Evolutionary conservation across 2,113 vertebrate species (phyloP), one percentile per base, ranked within the genome.

Genomic region (Suricata suricatta): DNA sequence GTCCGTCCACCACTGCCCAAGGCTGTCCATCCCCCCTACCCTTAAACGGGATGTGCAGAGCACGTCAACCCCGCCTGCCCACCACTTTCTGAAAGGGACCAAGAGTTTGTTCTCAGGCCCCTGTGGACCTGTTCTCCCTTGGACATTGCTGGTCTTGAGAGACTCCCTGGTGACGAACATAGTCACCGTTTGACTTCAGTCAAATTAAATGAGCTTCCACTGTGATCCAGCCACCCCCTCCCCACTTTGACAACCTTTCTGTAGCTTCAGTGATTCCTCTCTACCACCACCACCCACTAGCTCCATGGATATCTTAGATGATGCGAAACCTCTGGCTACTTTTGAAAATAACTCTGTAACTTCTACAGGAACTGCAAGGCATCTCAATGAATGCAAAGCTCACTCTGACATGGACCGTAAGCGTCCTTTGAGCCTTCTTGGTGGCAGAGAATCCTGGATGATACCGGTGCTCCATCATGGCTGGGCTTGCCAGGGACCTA

Each of bases 131-230:
- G 0, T 87, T 89, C 63, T 93, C 19, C 35, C 63, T 52, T 86
- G 25, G 31, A 96, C 93, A 82, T 15, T 25, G 9, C n/a, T 79
- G 29, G 25, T 84, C 90, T 93, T 8, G 31, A 52, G 33, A 93
- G 47, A 82, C 31, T 35, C 16, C 27, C 10, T n/a, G 14, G 17
- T 68, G n/a, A 60, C 54, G 16, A 97, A 69, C 41, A 81, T 15
- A 41, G 63, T 63, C 8, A 14, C 54, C 25, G 27, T 66, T 82
- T 80, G 87, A 88, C 31, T 38, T 95, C 79, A 63, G 0, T 69
- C 79, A 81, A 87, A 86, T 86, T 66, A 25, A 54, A 74, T 38
- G 47, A 60, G n/a, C 29, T 85, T 86, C 52, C 16, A 31, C 1
- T 35, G 38, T 60, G 72, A 77, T 68, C 19, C 19, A 68, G 83